Conservation (phyloP, 2,113 vertebrate species). For the Pomatorhinus ruficollis region DNA sequence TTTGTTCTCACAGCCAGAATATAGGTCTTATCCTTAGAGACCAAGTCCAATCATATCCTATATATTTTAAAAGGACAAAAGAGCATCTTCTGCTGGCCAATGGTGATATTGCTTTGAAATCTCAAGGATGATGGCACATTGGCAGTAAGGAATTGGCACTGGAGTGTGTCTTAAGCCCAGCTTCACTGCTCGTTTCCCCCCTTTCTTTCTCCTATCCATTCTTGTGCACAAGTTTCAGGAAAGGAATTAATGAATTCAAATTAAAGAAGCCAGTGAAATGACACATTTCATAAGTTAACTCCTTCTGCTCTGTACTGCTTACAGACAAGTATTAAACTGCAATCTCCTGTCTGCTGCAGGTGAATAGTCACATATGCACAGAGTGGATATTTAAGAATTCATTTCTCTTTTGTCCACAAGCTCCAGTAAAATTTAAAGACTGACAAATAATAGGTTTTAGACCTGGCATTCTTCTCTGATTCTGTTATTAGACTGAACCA, state of each 20-base stretch:
- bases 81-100: not conserved
- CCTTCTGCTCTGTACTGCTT: not conserved
- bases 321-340: not conserved
- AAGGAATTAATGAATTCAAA: slow-evolving; percentile 21
- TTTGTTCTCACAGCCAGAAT: not conserved
- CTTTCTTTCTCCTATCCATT: not conserved
- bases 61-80: slow-evolving; percentile 2
- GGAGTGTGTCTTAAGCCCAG: not conserved
- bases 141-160: not conserved
- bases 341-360: not conserved
- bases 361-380: not conserved
- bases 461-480: not conserved
- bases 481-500: not conserved
- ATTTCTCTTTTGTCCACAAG: slow-evolving; percentile 4
- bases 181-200: not conserved
- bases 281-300: slow-evolving; percentile 19
- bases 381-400: not conserved
- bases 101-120: not conserved
- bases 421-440: slow-evolving; percentile 22
- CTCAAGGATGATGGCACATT: not conserved
- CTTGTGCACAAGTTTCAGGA: slow-evolving; percentile 1
- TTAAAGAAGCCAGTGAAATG: slow-evolving; percentile 27
- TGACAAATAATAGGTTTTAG: slow-evolving; percentile 21
- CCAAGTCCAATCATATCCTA: not conserved
- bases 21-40: not conserved